phyloP scores from a whole-genome alignment of 2,888 invertebrate genomes.

The Therioaphis trifolii region DNA sequence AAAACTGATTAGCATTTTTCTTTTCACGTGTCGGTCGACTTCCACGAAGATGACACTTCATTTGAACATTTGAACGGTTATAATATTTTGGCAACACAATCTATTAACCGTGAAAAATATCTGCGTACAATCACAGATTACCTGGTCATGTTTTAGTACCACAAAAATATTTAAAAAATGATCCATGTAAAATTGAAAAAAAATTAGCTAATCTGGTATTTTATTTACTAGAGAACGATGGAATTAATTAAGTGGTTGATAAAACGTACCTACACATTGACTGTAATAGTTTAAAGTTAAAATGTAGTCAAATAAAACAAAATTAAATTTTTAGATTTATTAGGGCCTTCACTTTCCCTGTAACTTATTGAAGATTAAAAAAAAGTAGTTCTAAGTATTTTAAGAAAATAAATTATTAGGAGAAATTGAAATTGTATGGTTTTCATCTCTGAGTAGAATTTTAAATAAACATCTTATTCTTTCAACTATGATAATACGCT shows the following conservation, averaged over 20 bases:
- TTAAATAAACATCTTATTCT: slow-evolving; percentile 27
- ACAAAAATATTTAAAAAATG: too few relatives aligned
- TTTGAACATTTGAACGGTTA: neutral
- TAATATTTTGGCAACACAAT: neutral
- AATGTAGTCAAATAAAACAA: too few relatives aligned
- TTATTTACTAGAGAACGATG: too few relatives aligned
- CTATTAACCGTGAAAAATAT: neutral
- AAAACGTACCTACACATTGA: too few relatives aligned
- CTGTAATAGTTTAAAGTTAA: too few relatives aligned
- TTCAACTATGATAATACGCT: neutral
- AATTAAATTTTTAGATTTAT: neutral
- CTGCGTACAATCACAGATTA: neutral
- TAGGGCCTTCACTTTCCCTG: slow-evolving; percentile 18
- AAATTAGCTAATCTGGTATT: too few relatives aligned
- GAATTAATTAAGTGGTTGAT: too few relatives aligned
- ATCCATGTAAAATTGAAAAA: too few relatives aligned
- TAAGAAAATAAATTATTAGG: slow-evolving; percentile 20
- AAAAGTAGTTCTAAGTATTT: slow-evolving; percentile 5
- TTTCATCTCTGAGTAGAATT: slow-evolving; percentile 9
- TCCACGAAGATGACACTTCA: neutral
- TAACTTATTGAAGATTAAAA: slow-evolving; percentile 1
- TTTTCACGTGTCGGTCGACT: neutral
- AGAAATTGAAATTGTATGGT: slow-evolving; percentile 22
- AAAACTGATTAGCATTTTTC: slow-evolving; percentile 11
- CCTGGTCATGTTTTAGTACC: too few relatives aligned